Base-by-base conservation (phyloP, 2,888 invertebrate species). In the Drosophila diplacantha region DNA sequence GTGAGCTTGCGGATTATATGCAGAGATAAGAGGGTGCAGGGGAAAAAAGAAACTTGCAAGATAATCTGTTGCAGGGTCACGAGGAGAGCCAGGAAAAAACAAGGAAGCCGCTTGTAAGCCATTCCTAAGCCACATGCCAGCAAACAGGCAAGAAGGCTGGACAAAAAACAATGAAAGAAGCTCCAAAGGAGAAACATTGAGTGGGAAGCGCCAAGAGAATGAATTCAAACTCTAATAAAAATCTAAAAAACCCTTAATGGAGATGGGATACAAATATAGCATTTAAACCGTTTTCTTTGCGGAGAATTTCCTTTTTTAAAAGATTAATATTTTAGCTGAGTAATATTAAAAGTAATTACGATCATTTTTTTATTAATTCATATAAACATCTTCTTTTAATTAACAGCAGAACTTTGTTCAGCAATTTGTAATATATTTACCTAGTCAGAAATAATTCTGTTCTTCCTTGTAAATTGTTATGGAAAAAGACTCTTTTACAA, bases 81-180 rank as follows among this genome's bases (percentile, higher is more conserved):
- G 31, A 14, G 22, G 24, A 37, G 43, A 24, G 22, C 12, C 43
- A 18, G 58, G 29, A 60, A 60, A 60, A 43, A 62, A 62, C 51
- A 62, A 41, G 50, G 35, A 61, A 41, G n/a, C 51, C 31, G 60
- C 63, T 50, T 62, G 63, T 62, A 61, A 61, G 50, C 63, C 63
- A 62, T 49, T 41, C 32, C 51, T 51, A 31, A 63, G 63, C 62
- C 63, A 61, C 60, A 61, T 31, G 63, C 60, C 60, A 9, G 35
- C 63, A 62, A 62, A 59, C 58, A 44, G 37, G 22, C 35, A 41
- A 35, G 51, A 18, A 61, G 31, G 50, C 31, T 16, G 12, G 12
- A 4, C 24, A 12, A 31, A 61, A 62, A 62, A 62, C 60, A 51
- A 51, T 38, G 20, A 8, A 31, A 41, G 29, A 31, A 26, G 49